A percentile compares a stretch with the other conserved stretches of the same genome.
Conservation (phyloP, 2,113 vertebrate genomes). For the Labeo rohita region DNA sequence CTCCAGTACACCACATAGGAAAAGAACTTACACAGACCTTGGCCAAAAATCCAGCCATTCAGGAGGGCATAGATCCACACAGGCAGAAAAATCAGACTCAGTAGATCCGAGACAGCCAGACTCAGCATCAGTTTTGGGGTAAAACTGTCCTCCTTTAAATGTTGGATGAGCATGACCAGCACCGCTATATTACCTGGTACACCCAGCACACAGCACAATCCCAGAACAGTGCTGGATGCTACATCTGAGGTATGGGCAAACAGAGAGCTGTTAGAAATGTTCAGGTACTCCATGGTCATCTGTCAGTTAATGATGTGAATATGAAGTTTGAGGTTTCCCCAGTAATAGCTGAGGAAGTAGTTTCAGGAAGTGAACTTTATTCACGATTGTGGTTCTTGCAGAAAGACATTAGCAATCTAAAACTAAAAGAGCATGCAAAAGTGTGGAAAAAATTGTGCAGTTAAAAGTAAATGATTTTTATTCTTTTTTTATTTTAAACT, state of each 20-base stretch:
- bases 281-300: slow-evolving; percentile 26
- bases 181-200: slow-evolving; percentile 72
- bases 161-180: slow-evolving; percentile 66
- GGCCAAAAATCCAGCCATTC: slow-evolving; percentile 67
- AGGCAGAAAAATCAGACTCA: slow-evolving; percentile 72
- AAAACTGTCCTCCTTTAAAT: slow-evolving; percentile 66
- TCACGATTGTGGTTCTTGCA: background rate
- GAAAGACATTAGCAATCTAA: background rate
- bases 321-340: background rate
- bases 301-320: background rate
- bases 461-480: background rate
- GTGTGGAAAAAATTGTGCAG: background rate
- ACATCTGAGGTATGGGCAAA: background rate
- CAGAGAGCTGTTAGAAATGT: slow-evolving; percentile 34
- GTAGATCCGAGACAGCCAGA: slow-evolving; percentile 73
- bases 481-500: background rate
- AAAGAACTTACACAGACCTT: slow-evolving; percentile 65
- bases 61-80: slow-evolving; percentile 75
- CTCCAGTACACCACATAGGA: slow-evolving; percentile 71
- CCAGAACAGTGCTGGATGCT: slow-evolving; percentile 45
- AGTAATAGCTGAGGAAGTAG: background rate
- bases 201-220: slow-evolving; percentile 69
- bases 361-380: background rate
- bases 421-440: background rate
- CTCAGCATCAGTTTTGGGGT: slow-evolving; percentile 74